Conservation (phyloP, 2,888 invertebrate genomes). For the Heliconius ethilla region DNA sequence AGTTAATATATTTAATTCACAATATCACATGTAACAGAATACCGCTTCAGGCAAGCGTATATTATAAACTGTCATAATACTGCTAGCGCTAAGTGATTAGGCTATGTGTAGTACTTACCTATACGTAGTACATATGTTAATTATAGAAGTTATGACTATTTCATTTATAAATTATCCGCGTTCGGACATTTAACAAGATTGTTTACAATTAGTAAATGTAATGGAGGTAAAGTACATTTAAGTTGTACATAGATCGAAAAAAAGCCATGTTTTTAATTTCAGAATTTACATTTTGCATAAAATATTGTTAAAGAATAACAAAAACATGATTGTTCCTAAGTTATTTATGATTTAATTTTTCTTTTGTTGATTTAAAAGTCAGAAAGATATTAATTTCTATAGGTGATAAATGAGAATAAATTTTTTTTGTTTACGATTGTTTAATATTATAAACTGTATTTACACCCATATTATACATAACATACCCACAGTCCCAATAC, state of each 20-base stretch:
- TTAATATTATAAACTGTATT: conserved; percentile 55
- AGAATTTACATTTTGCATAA: conserved; percentile 2
- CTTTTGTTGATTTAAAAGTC: conserved; percentile 21
- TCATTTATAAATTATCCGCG: neutral
- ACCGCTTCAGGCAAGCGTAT: conserved; percentile 6
- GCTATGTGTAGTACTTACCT: neutral
- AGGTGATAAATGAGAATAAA: conserved; percentile 43
- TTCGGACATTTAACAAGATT: neutral
- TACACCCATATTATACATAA: conserved; percentile 60
- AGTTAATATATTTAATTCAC: conserved; percentile 30
- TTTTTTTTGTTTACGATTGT: conserved; percentile 43
- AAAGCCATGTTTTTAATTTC: conserved; percentile 27
- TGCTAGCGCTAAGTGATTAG: neutral
- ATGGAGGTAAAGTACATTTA: neutral
- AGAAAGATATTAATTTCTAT: conserved; percentile 31
- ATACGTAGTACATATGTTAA: neutral
- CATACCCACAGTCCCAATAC: conserved; percentile 55
- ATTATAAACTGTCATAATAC: neutral
- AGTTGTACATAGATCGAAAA: conserved; percentile 2
- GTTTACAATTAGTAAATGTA: neutral
- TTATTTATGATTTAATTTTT: conserved; percentile 37
- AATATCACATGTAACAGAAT: neutral
- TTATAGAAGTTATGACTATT: neutral
- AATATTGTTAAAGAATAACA: conserved; percentile 24
- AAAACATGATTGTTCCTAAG: conserved; percentile 35